Evolutionary conservation across 2,888 invertebrate genomes (phyloP).

Genomic region (Troilus luridus): DNA sequence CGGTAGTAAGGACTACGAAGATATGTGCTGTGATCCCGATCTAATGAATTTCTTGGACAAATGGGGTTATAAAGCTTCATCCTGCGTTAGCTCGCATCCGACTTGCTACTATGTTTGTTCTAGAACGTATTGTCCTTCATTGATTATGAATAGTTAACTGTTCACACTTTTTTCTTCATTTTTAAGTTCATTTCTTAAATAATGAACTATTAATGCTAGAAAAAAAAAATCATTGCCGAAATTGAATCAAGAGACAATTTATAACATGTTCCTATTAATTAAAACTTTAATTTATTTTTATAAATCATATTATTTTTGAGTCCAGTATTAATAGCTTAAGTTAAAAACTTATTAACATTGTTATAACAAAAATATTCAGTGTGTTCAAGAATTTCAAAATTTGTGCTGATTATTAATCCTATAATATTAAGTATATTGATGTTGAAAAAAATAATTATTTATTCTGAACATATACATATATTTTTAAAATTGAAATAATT

Average conservation of each 20-base stretch:
- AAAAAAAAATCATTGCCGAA: not conserved
- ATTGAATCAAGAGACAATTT: not conserved
- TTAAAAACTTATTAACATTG: not conserved
- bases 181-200: not conserved
- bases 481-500: conserved; percentile 7
- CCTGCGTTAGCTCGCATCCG: conserved; percentile 41
- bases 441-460: conserved; percentile 20
- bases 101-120: conserved; percentile 60
- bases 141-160: conserved; percentile 50
- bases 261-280: conserved; percentile 1
- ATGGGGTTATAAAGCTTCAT: conserved; percentile 58
- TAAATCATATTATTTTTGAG: not conserved
- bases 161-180: not conserved
- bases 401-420: not conserved
- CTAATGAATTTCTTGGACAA: conserved; percentile 49
- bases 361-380: not conserved
- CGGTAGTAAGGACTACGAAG: conserved; percentile 24
- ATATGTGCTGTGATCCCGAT: conserved; percentile 58
- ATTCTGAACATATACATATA: not conserved
- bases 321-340: not conserved
- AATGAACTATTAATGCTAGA: not conserved
- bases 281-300: not conserved
- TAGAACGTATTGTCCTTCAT: conserved; percentile 46
- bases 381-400: not conserved
- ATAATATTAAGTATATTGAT: not conserved